Percentiles rank a stretch among this genome's conserved stretches.
These are phyloP conservation scores for Torymus tubicola DNA, from an alignment of 2,888 invertebrate genomes.

Conservation along the genomic window DNA sequence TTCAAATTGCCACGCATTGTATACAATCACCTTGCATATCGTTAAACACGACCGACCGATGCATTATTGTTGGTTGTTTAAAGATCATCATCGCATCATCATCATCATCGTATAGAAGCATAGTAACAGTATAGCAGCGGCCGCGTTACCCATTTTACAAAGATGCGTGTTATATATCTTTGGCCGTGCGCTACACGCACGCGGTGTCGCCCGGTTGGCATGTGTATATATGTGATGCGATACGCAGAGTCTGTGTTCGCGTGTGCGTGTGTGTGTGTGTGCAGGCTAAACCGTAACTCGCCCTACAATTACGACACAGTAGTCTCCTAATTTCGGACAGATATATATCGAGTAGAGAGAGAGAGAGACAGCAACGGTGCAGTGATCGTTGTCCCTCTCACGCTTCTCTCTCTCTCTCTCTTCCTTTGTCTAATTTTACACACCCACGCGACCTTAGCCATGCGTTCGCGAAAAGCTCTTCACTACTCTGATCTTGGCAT, in stretches of 20 bases:
- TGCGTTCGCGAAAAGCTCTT: background rate
- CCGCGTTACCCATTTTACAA: conserved; percentile 42
- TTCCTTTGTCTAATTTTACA: conserved; percentile 43
- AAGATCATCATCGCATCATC: too few relatives aligned
- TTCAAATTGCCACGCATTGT: too few relatives aligned
- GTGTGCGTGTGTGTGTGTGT: too few relatives aligned
- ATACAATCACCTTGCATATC: conserved; percentile 40
- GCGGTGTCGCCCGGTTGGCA: conserved; percentile 12
- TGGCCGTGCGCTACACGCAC: background rate
- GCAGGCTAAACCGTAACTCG: conserved; percentile 60
- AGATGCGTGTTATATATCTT: background rate
- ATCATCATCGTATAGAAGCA: too few relatives aligned
- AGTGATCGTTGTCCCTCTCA: background rate
- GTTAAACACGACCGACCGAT: conserved; percentile 10
- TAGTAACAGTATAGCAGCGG: too few relatives aligned
- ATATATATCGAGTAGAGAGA: conserved; percentile 12
- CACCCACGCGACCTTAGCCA: conserved; percentile 51
- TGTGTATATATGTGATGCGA: too few relatives aligned
- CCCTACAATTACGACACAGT: conserved; percentile 61
- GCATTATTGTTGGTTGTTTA: background rate
- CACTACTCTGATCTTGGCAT: conserved; percentile 31
- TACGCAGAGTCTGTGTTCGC: too few relatives aligned
- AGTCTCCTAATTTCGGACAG: conserved; percentile 61
- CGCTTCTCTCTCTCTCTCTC: background rate
- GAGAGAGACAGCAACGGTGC: background rate